Evolutionary conservation across 1,140 invertebrate species (phyloP), one percentile per base, ranked within the genome.

Genomic region (Bombus polaris): DNA sequence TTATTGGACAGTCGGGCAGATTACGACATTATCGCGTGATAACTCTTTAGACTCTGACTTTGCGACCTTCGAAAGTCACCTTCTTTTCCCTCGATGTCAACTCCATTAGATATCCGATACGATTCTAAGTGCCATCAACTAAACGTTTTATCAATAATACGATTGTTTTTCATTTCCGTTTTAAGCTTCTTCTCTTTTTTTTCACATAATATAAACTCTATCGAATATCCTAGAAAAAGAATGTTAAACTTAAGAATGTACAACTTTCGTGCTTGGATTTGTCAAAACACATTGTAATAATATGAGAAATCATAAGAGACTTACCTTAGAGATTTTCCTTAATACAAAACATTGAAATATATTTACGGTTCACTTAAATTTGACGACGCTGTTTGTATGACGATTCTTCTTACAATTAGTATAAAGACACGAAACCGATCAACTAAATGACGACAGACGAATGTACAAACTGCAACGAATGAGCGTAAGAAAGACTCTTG

Each of bases 41-140:
- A 85, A 74, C 37, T 85, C 53, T 66, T 80, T 53, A 81, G 76
- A 72, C 75, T 79, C 53, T 71, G 83, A 85, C 81, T 81, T 85
- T 47, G 15, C 71, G 84, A 57, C 75, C 83, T 76, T 89, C 87
- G 53, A 70, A 75, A 79, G 28, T 74, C 88, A 76, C 77, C 59
- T 62, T 73, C 78, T 81, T 72, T 65, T 70, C 47, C 53, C 42
- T 28, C 80, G 84, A 47, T 22, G 72, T 47, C 44, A 32, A 35
- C 59, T 18, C 35, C 15, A 44, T 47, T 42, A 82, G 79, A 86
- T 83, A 83, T 47, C 66, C n/a, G 71, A 81, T 74, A 42, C 62
- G 59, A 81, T 78, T 83, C 72, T 80, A 83, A 76, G 47, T 66
- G 28, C 15, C 71, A 44, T 37, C 65, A 44, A 32, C 53, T 44